Base-by-base conservation (phyloP, 2,888 invertebrate species). In the Thereva nobilitata region DNA sequence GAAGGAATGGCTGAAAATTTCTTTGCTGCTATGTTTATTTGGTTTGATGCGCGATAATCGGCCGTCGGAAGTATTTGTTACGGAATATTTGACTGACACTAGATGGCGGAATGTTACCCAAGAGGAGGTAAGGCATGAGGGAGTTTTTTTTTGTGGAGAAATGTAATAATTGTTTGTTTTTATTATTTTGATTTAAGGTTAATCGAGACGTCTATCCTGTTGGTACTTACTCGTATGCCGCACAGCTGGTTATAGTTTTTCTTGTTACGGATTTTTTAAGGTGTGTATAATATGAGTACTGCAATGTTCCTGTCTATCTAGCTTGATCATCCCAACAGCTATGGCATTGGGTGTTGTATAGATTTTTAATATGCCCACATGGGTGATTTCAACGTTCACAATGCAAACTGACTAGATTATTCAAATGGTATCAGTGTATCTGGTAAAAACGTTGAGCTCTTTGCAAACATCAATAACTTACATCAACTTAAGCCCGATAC, bases 51-150 rank as follows among this genome's bases (percentile, higher is more conserved):
- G 93, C 71, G 93, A 94, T 79, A 87, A 93, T 64, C 84, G 93
- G n/a, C 93, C 93, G 0, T 92, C 92, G 0, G 93, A 94, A 75
- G 92, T 93, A 0, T 94, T 90, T 76, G 85, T 94, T 9, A 90
- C 91, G 0, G 89, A 92, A 75, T 93, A 88, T 77, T 81, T 94
- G 37, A 83, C 87, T 9, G 47, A 59, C 38, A 91, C 90, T 67
- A 84, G 86, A 73, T 91, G 90, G 88, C 86, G 90, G 74, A 90
- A 93, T 78, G 83, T 93, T 52, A 92, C 92, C 1, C 82, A 84
- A 55, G 76, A 76, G 4, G 73, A 79, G 74, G 80, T 80, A 67
- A 53, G 4, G 8, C 9, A 44, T 1, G 35, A 61, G 37, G 44
- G 37, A 38, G 37, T 8, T 35, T 47, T 12, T 59, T 4, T 9